Base-by-base conservation (phyloP, 2,888 invertebrate species). In the Ptilodon capucinus region DNA sequence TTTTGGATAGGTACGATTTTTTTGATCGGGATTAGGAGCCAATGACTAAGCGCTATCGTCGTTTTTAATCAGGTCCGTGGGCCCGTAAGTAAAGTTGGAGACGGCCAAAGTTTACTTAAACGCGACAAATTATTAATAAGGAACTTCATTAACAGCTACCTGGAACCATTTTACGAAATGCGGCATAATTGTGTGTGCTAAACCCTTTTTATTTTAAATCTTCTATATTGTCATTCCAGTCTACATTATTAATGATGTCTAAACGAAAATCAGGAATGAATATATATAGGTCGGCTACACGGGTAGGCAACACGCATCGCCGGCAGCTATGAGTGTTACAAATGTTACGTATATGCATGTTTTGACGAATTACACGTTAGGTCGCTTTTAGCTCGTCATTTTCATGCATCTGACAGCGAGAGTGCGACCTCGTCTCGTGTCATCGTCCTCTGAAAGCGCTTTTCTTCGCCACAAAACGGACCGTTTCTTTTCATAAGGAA, bases 361-460 rank as follows among this genome's bases (percentile, higher is more conserved):
- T 84, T 82, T 86, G 85, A 84, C 81, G 82, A 81, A 86, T 88
- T 83, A 85, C 79, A 83, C 81, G 82, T 86, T 81, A 83, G 84
- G 83, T 83, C 81, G 86, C 79, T 86, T 84, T 87, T 83, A 74
- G 80, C 79, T 62, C 74, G 85, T 77, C 87, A 83, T 83, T 85
- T 81, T 80, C 82, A 79, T 83, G 81, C 85, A 81, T 80, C 82
- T 80, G 84, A 80, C 84, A 80, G 81, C 76, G 80, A 78, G 87
- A 86, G 84, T 85, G 83, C 83, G 90, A 89, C 90, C 89, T 83
- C 90, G 85, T 81, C 87, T 83, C 89, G 85, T 90, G 91, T 91
- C 90, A 90, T 90, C 91, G 91, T 89, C 88, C 90, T 85, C 81
- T 91, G 90, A 91, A 91, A 91, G 90, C 82, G 84, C 86, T 82